Base-by-base conservation (phyloP, 2,888 invertebrate species). In the Cephus runcator region DNA sequence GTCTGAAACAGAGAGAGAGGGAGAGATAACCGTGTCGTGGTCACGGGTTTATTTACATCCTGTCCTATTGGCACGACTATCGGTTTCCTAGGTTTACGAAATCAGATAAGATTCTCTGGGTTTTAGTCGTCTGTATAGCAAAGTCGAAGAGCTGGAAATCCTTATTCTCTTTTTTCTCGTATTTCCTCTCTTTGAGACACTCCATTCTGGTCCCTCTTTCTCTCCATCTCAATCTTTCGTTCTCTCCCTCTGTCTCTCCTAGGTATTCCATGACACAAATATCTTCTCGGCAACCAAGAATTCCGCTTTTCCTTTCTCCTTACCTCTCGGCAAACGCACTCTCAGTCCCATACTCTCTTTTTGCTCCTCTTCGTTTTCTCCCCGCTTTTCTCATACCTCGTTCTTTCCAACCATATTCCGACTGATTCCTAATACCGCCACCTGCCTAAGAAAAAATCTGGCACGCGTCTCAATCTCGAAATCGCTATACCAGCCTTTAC, bases 221-320 rank as follows among this genome's bases (percentile, higher is more conserved):
- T 56, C 56, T 56, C 56, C 56, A 23, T 56, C 23, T 56, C 23
- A 56, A 56, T 56, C 56, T 23, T 56, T 6, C 56, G 23, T 56
- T 56, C 56, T 9, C 56, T 56, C 23, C 9, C 56, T 56, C 56
- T 56, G 81, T 82, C 80, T 84, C 83, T 83, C 82, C 78, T 82
- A 82, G 82, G 85, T 84, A 85, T 86, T 88, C 85, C 86, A 85
- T 87, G 88, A 88, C 88, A 88, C 88, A 88, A 88, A 88, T 88
- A 88, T 88, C 88, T 88, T 83, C 80, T 81, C 84, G 84, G 83
- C 86, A 83, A 80, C 82, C 85, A 82, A 85, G 88, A 88, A 88
- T 88, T 87, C 79, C 81, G 84, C 82, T 85, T 86, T 85, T 86
- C 85, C 86, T 88, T 88, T 87, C 87, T 84, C 83, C 79, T 81